Conservation (phyloP, 2,888 invertebrate species). For the Limnephilus rhombicus region DNA sequence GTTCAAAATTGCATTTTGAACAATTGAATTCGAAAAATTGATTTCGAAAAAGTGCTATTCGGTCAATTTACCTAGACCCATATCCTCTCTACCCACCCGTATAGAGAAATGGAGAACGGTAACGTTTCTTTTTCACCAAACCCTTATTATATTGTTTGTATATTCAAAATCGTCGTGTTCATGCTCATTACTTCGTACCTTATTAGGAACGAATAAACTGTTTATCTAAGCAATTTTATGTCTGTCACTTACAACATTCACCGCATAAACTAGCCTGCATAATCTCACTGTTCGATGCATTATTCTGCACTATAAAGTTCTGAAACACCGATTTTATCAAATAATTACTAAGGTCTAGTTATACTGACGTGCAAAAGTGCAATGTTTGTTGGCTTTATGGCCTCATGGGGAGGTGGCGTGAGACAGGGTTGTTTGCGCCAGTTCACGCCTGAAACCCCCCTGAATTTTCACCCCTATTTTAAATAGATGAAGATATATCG, state of each 20-base stretch:
- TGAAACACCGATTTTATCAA: constrained; percentile 36
- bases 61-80: too few species aligned
- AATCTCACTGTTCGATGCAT: not conserved
- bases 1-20: too few species aligned
- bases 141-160: too few species aligned
- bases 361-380: constrained; percentile 39
- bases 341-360: constrained; percentile 16
- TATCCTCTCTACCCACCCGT: too few species aligned
- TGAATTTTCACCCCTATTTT: not conserved
- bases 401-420: not conserved
- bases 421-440: not conserved
- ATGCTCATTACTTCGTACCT: not conserved
- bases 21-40: too few species aligned
- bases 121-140: too few species aligned
- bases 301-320: not conserved
- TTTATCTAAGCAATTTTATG: not conserved
- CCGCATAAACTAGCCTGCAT: not conserved
- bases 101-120: too few species aligned
- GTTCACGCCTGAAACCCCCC: not conserved
- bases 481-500: constrained; percentile 32
- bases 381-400: constrained; percentile 23
- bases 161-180: not conserved
- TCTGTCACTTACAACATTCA: not conserved
- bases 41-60: too few species aligned
- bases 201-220: not conserved